Percentiles rank a stretch among this genome's conserved stretches.
Evolutionary conservation across 2,113 vertebrate species (phyloP).

Genomic region (Tachycineta bicolor): DNA sequence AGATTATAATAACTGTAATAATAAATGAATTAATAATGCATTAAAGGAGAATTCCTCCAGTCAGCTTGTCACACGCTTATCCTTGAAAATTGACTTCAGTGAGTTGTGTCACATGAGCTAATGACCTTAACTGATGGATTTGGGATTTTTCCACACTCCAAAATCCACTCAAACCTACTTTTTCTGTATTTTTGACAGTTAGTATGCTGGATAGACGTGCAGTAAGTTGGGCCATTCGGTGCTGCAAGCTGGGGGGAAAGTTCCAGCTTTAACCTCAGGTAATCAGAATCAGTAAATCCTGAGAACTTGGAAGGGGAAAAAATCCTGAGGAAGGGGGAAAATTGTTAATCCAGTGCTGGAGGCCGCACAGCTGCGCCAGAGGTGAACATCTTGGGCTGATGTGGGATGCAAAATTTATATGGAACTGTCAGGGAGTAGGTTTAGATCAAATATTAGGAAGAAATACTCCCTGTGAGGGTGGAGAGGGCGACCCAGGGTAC

Average conservation of each 20-base stretch:
- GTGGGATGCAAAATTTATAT: fast-evolving
- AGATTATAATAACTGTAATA: conserved; percentile 69
- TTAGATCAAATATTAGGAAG: background rate
- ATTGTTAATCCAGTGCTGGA: fast-evolving
- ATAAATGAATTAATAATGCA: conserved; percentile 68
- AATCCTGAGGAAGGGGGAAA: background rate
- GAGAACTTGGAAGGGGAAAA: background rate
- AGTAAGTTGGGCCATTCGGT: background rate
- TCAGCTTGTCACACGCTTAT: conserved; percentile 27
- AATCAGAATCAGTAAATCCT: background rate
- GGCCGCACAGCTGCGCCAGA: background rate
- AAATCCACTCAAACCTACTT: background rate
- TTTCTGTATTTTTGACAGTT: background rate
- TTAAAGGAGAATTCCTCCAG: conserved; percentile 38
- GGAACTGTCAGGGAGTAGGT: too few species aligned
- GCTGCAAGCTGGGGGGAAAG: background rate
- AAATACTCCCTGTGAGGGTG: fast-evolving
- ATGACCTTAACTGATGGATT: conserved; percentile 43
- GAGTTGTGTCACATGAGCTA: conserved; percentile 24
- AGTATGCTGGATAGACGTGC: background rate
- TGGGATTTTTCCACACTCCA: background rate
- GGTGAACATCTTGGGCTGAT: fast-evolving
- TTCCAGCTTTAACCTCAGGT: background rate
- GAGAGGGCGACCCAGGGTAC: background rate
- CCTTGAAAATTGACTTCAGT: conserved; percentile 37